phyloP scores from a whole-genome alignment of 2,888 invertebrate genomes.

The Globia sparganii region DNA sequence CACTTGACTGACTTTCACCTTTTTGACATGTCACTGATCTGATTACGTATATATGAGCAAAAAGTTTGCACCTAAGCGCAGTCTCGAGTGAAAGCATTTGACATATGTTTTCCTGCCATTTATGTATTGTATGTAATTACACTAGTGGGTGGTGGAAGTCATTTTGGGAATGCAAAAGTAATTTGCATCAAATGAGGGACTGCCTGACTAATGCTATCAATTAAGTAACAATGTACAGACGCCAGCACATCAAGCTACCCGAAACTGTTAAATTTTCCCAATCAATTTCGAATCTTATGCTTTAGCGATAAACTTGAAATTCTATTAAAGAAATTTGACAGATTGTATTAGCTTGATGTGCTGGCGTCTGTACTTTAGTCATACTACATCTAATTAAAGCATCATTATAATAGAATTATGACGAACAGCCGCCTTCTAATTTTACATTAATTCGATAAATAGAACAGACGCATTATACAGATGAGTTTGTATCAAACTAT shows the following conservation, averaged over 20 bases:
- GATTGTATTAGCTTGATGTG: too few relatives aligned
- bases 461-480: slow-evolving; percentile 4
- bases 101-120: slow-evolving; percentile 50
- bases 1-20: slow-evolving; percentile 74
- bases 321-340: too few relatives aligned
- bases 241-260: too few relatives aligned
- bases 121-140: slow-evolving; percentile 9
- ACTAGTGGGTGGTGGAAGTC: slow-evolving; percentile 33
- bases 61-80: slow-evolving; percentile 35
- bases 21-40: slow-evolving; percentile 75
- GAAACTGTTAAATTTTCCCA: too few relatives aligned
- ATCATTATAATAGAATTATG: slow-evolving; percentile 32
- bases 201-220: slow-evolving; percentile 41
- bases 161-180: slow-evolving; percentile 38
- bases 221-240: slow-evolving; percentile 43
- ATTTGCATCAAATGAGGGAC: slow-evolving; percentile 42
- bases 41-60: slow-evolving; percentile 57
- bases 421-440: slow-evolving; percentile 17
- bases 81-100: slow-evolving; percentile 41
- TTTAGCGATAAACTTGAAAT: too few relatives aligned
- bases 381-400: slow-evolving; percentile 29
- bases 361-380: too few relatives aligned
- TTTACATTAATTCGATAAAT: slow-evolving; percentile 12
- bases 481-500: slow-evolving; percentile 40
- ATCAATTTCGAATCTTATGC: too few relatives aligned